Conservation (phyloP, 1,140 invertebrate species). For the Coenobita brevimanus region DNA sequence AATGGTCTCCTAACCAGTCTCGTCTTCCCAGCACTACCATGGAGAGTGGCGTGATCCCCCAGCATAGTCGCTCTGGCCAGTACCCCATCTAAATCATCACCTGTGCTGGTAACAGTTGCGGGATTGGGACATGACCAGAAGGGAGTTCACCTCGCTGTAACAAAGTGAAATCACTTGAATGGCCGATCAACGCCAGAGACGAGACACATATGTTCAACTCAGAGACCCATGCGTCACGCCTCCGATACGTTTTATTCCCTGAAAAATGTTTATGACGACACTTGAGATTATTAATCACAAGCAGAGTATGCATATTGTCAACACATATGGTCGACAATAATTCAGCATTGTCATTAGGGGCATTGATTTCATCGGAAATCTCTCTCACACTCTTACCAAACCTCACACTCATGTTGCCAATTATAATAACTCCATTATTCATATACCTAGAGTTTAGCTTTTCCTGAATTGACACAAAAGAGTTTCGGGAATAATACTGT, state of each 20-base stretch:
- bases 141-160: background rate
- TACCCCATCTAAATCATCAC: no score
- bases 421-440: background rate
- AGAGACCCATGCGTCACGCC: background rate
- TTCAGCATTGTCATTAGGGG: no score
- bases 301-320: background rate
- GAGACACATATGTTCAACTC: background rate
- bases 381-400: background rate
- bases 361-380: background rate
- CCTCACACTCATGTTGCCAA: background rate
- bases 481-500: constrained; percentile 5
- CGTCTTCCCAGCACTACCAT: no score
- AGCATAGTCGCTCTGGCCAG: no score
- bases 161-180: constrained; percentile 23
- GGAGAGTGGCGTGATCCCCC: no score
- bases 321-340: no score
- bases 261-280: constrained; percentile 12
- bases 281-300: no score
- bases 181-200: background rate
- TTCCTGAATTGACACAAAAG: no score
- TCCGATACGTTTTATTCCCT: background rate
- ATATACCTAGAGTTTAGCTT: no score
- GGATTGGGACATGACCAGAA: no score
- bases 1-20: no score
- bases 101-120: no score